phyloP scores from a whole-genome alignment of 2,113 vertebrate genomes.

The Periophthalmus modestus region DNA sequence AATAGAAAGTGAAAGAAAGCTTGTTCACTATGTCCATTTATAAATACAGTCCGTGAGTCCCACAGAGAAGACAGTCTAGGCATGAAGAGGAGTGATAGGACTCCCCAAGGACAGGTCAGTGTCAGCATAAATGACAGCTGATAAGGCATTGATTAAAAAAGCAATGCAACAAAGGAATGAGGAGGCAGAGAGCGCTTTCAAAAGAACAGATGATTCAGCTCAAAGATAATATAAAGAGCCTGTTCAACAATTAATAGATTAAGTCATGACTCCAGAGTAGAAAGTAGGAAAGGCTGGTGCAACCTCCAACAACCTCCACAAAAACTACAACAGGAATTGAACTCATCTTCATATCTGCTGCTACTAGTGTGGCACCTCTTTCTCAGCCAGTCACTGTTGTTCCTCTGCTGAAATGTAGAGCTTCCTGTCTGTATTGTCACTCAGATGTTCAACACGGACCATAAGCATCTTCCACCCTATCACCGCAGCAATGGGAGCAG shows the following conservation, averaged over 20 bases:
- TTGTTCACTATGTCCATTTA: no score
- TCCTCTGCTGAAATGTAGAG: background rate
- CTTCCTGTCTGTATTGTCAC: background rate
- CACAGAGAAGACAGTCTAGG: background rate
- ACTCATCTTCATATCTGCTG: background rate
- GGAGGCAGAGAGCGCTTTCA: background rate
- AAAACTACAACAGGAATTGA: no score
- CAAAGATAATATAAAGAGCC: background rate
- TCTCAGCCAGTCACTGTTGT: background rate
- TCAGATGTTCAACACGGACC: background rate
- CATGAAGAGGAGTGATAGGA: background rate
- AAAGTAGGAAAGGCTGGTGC: background rate
- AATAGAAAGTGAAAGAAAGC: no score
- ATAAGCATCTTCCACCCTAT: background rate
- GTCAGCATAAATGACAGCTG: conserved; percentile 7
- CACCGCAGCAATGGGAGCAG: background rate
- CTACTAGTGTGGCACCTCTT: background rate
- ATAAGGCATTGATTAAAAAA: conserved; percentile 8
- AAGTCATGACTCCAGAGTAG: background rate
- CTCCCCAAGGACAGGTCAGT: background rate
- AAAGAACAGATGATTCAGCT: background rate
- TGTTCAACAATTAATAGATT: background rate
- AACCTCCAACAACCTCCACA: no score
- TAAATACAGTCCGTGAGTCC: no score
- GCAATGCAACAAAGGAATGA: background rate